Base-by-base conservation (phyloP, 2,797 vertebrate genomes). In the Masticophis lateralis region DNA sequence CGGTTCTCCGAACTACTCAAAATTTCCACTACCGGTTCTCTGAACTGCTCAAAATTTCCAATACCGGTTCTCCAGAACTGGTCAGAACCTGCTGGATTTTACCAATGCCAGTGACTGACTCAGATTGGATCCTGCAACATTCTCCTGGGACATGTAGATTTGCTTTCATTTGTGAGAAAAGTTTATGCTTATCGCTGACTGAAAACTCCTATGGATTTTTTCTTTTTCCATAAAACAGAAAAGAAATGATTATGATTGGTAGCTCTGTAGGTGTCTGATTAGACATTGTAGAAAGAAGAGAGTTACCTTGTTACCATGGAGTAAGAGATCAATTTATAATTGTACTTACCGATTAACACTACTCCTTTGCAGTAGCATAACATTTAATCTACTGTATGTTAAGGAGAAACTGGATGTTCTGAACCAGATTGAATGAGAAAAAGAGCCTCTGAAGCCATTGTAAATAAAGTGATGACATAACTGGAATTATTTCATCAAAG, bases 401-500 rank as follows among this genome's bases (percentile, higher is more conserved):
- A 79, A 60, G 55, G 7, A 5, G 14, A 27, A 20, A 28, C 3
- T 95, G 94, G 87, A 94, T 55, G 37, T 94, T 95, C 88, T 96
- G 94, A 97, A 95, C 89, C 93, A 86, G 16, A 69, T 69, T 74
- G 28, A 96, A 16, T 96, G 95, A 25, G 95, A 94, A 88, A 9
- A 87, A 93, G 83, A 32, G 94, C 9, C 87, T 92, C 88, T 94
- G 95, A 96, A 93, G 91, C 9, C 7, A 69, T 95, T 89, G 95
- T 95, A 83, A 90, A 90, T 93, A 94, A 94, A 83, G 51, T 47
- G 91, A 53, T 92, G 88, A 94, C 91, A 95, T 94, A 94, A 93
- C 96, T 94, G 56, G 96, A 96, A 74, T 74, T 86, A 94, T 96
- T 96, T 28, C 88, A 95, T 94, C 66, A 95, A 96, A 18, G 59